Evolutionary conservation across 2,888 invertebrate species (phyloP), one percentile per base, ranked within the genome.

Genomic region (Xestia c-nigrum): DNA sequence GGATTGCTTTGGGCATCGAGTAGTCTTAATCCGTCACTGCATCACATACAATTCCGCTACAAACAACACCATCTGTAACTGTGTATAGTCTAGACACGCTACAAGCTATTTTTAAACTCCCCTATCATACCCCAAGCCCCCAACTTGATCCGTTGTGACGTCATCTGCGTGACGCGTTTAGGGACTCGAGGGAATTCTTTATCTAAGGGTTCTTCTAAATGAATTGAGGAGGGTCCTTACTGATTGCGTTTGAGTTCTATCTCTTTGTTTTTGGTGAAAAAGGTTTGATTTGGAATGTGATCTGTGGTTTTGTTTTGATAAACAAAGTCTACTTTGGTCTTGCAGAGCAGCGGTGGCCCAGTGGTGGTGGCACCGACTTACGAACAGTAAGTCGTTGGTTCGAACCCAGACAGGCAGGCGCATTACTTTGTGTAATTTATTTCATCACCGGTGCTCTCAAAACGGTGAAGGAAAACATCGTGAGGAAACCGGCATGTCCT

Each of bases 81-180:
- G 64, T 24, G 66, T 76, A 19, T 40, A 67, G 84, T 84, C 84
- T 84, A 84, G 86, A 83, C 80, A 46, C n/a, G 47, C 47, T 43
- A 7, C 38, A 6, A 50, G 59, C 67, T 84, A 85, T 86, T 80
- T 79, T 74, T 64, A 72, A 50, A 12, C 59, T 3, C n/a, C 38
- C 63, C 71, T n/a, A 31, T 65, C 50, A 55, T 61, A 68, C 52
- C 78, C 79, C 59, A 64, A 64, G 55, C 61, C 43, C 78, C 75
- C 63, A 64, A 67, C 59, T 64, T 70, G 31, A 52, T 67, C 65
- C 31, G 1, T 59, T 0, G n/a, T 83, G 76, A 80, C 84, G 80
- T 79, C 84, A 83, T 40, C 5, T 16, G 24, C 14, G 38, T 65
- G 65, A 80, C 65, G 50, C 40, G 31, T 63, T 63, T 61, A 14